phyloP scores from a whole-genome alignment of 2,113 vertebrate genomes.

The Calcarius ornatus region DNA sequence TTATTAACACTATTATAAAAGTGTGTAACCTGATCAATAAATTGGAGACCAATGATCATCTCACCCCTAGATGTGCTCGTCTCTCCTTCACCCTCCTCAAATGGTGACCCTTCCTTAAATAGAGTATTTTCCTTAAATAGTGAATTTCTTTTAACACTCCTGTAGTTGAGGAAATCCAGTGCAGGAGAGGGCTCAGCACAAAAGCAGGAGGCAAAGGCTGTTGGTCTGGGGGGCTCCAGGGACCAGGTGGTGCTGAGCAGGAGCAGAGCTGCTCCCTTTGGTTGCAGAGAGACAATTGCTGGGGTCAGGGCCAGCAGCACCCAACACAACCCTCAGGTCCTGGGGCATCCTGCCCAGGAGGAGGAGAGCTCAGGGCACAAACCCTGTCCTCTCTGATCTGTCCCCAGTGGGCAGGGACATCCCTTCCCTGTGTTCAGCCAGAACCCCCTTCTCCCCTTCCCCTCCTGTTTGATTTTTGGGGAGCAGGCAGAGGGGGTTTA shows the following conservation, averaged over 20 bases:
- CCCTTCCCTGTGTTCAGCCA: conserved; percentile 1
- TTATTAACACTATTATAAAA: no score
- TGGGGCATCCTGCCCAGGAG: neutral
- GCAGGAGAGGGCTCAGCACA: neutral
- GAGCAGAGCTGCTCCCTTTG: neutral
- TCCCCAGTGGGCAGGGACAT: neutral
- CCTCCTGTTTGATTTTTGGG: neutral
- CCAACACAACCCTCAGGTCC: neutral
- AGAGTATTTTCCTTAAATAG: no score
- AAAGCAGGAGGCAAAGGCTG: neutral
- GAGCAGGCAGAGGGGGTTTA: neutral
- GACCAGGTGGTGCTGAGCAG: neutral
- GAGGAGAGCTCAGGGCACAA: neutral
- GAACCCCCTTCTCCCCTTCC: neutral
- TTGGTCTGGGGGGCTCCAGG: neutral
- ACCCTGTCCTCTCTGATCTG: neutral
- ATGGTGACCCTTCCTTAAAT: no score
- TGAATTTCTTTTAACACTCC: no score
- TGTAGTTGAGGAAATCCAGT: neutral
- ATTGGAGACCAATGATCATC: no score
- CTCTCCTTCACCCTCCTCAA: no score
- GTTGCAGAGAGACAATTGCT: neutral
- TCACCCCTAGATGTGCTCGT: no score
- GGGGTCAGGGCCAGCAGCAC: neutral
- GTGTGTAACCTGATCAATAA: no score